A percentile compares a stretch with the other conserved stretches of the same genome.
Evolutionary conservation across 2,797 vertebrate species (phyloP).

Genomic region (Poecilia picta): DNA sequence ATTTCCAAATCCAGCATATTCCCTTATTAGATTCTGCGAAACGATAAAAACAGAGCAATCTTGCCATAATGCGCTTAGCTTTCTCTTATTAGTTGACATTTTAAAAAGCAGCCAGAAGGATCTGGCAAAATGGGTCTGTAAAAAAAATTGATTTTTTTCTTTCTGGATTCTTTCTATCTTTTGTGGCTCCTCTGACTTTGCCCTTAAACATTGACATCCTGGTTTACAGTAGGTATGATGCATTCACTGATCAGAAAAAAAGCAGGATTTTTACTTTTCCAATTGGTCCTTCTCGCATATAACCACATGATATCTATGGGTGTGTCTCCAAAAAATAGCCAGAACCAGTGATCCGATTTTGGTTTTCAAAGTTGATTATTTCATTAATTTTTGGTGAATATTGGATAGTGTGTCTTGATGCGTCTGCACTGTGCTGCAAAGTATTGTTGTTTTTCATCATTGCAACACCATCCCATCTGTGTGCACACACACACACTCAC

Average conservation of each 20-base stretch:
- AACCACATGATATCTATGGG: neutral
- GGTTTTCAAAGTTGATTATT: neutral
- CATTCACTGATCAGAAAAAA: neutral
- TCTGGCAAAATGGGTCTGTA: neutral
- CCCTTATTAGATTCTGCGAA: neutral
- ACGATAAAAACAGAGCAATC: neutral
- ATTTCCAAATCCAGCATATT: neutral
- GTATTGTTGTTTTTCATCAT: conserved; percentile 39
- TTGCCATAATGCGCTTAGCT: neutral
- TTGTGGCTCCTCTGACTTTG: neutral
- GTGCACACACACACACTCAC: neutral
- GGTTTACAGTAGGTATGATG: neutral
- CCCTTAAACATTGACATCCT: neutral
- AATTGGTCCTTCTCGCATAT: neutral
- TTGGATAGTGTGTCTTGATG: conserved; percentile 4
- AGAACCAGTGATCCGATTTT: neutral
- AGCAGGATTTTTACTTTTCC: neutral
- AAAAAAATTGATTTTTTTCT: neutral
- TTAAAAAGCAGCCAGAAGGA: neutral
- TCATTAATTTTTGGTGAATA: neutral
- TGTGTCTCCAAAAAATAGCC: neutral
- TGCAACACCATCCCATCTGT: conserved; percentile 16
- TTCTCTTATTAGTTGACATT: neutral
- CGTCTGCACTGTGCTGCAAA: conserved; percentile 39
- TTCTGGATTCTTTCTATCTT: neutral